Evolutionary conservation across 92 coral and sea anemone species (phyloP), one percentile per base, ranked within the genome.

Genomic region (Porites lobata): DNA sequence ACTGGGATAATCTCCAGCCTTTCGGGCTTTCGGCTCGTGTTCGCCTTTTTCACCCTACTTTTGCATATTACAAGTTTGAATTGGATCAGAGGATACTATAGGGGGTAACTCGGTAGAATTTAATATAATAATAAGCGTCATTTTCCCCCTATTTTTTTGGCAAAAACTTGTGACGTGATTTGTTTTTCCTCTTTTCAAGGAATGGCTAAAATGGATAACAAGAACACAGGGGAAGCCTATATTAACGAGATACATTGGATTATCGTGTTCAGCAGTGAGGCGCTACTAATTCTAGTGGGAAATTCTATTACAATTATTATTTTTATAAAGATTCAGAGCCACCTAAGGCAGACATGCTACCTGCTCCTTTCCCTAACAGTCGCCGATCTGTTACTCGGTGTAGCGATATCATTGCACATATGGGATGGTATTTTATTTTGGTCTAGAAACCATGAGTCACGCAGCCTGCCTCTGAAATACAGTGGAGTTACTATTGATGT

Each of bases 221-320:
- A 65, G 12, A 50, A 20, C 32, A 8, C 32, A 24, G 57, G 10
- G 10, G 80, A 11, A 15, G 21, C 69, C 11, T 21, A 24, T 7
- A 56, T 76, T 59, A 2, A 5, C 7, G 81, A 26, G 17, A 9
- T 77, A 24, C 53, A 67, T 26, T 77, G 81, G 69, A 24, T 57
- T 20, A 77, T 77, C 32, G 29, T 77, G 6, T 22, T 1, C 69
- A 24, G 21, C 65, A 15, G 65, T 53, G 81, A 77, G 53, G 69
- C 51, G 18, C 15, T 77, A 12, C 14, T 77, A 4, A 77, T 77
- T 58, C 69, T 77, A 21, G 53, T 18, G 2, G 81, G 52, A 77
- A 77, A 77, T 61, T 77, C 52, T 13, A 21, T 77, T 43, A 21
- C 81, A 20, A 6, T 58, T 77, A 24, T 77, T 50, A 77, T 77